These are phyloP conservation scores for Erpetoichthys calabaricus DNA, from an alignment of 2,797 vertebrate species.

Conservation along the genomic window DNA sequence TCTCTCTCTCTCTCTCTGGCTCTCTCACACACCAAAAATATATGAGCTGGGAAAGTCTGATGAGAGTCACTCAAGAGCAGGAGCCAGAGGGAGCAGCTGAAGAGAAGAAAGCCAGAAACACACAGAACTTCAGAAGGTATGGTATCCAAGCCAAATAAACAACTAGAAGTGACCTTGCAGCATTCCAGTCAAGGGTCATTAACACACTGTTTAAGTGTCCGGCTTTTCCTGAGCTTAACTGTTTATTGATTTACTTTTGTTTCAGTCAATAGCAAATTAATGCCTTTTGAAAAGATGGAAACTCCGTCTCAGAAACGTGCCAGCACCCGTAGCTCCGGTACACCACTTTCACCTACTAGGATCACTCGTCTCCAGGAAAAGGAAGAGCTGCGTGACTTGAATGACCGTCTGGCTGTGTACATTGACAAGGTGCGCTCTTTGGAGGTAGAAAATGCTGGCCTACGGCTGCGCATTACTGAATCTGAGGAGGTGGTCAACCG, in stretches of 20 bases:
- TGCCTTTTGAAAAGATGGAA: constrained; percentile 58
- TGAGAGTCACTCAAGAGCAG: not conserved
- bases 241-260: too few species aligned
- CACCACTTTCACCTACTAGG: constrained; percentile 66
- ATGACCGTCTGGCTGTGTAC: constrained; percentile 85
- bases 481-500: constrained; percentile 73
- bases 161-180: too few species aligned
- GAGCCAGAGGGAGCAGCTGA: not conserved
- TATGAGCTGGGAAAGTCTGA: not conserved
- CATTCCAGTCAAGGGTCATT: too few species aligned
- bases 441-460: constrained; percentile 78
- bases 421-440: constrained; percentile 93
- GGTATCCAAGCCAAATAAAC: too few species aligned
- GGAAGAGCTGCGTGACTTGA: constrained; percentile 88
- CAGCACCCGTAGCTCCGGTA: constrained; percentile 46
- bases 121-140: too few species aligned
- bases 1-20: not conserved
- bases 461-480: constrained; percentile 78
- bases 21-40: not conserved
- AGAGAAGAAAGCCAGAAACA: too few species aligned
- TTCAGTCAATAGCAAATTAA: too few species aligned
- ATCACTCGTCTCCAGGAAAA: constrained; percentile 93
- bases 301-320: constrained; percentile 66
- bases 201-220: too few species aligned
- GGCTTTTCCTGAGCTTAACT: too few species aligned